Evolutionary conservation across 2,797 vertebrate genomes (phyloP).

Genomic region (Triplophysa yarkandensis): DNA sequence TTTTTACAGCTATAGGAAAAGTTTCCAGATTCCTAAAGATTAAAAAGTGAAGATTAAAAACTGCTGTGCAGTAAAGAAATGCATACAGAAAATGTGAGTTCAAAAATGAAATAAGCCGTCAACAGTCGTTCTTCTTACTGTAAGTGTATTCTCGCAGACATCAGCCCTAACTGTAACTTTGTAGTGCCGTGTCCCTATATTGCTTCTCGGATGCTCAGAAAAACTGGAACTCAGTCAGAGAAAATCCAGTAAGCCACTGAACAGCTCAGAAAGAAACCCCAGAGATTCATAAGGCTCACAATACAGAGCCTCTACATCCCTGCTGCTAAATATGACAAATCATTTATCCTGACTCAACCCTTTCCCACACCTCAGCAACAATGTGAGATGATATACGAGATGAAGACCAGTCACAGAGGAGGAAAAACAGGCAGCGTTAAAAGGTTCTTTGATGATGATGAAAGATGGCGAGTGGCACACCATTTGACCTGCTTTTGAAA

Average conservation of each 20-base stretch:
- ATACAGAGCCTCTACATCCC: constrained; percentile 19
- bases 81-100: not conserved
- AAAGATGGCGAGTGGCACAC: too few species aligned
- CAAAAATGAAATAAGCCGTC: constrained; percentile 7
- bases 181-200: not conserved
- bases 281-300: constrained; percentile 26
- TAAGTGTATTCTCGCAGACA: constrained; percentile 9
- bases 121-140: constrained; percentile 1
- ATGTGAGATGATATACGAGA: constrained; percentile 30
- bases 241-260: constrained; percentile 35
- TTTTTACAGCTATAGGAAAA: not conserved
- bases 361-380: constrained; percentile 44
- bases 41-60: constrained; percentile 1
- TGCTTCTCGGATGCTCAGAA: constrained; percentile 18
- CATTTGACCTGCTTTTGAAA: too few species aligned
- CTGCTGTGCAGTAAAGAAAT: not conserved
- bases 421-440: constrained; percentile 3
- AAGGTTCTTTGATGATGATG: constrained; percentile 24
- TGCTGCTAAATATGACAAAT: constrained; percentile 45
- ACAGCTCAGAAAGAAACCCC: constrained; percentile 34
- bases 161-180: not conserved
- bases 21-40: not conserved
- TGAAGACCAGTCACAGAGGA: constrained; percentile 10
- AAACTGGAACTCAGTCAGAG: constrained; percentile 24
- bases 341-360: constrained; percentile 50